Base-by-base conservation (phyloP, 2,888 invertebrate species). In the Cinara cedri region DNA sequence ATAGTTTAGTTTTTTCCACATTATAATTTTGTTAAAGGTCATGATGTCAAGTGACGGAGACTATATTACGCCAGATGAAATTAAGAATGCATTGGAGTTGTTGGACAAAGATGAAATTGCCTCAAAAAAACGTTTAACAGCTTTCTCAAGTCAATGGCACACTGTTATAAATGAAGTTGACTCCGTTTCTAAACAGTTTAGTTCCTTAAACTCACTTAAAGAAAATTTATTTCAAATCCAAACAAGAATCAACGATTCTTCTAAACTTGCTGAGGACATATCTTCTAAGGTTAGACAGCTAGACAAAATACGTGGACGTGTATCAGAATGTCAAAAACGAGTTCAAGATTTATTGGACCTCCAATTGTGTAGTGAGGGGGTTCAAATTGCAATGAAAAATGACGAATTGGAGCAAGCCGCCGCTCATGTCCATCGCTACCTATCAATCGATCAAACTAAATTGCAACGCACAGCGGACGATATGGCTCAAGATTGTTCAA, bases 371-470 rank as follows among this genome's bases (percentile, higher is more conserved):
- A 96, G 97, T 70, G 95, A 97, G 85, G 98, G 98, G n/a, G 98
- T 99, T 0, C 93, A 96, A 82, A 91, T 93, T 71, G 97, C 99
- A 0, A 91, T 99, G 76, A 90, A 91, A 82, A 94, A 95, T 83
- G 97, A 98, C 86, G 97, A 99, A 86, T 98, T 94, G 87, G 99
- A 99, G 86, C 93, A 94, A 87, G 97, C 97, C 76, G 98, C 98
- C 14, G 95, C 92, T 0, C 98, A 98, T 85, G 93, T 99, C 65
- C 95, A 97, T 83, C 90, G 98, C 62, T 98, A 96, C 86, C 88
- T 97, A 60, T 92, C 93, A 75, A 95, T 98, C 91, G 97, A 97
- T 87, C 95, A 96, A 84, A 90, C 90, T 82, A 87, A 93, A 14
- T 85, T 95, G 10, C 90, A 91, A 84, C 90, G 91, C 85, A 93